phyloP scores from a whole-genome alignment of 2,113 vertebrate species.

The Mus musculus region GRCm39 chr9:93589001-93589500 shows the following conservation, averaged over 20 bases:
- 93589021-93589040: neutral
- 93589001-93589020: neutral
- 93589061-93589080: neutral
- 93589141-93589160: neutral
- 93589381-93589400: neutral
- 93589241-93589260: neutral
- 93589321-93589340: neutral
- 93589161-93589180: neutral
- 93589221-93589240: neutral
- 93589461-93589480: neutral
- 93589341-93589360: neutral
- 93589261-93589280: too few species aligned
- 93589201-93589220: neutral
- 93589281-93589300: neutral
- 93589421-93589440: neutral
- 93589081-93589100: neutral
- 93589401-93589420: neutral
- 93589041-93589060: neutral
- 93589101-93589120: neutral
- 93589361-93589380: neutral
- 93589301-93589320: neutral
- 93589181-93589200: neutral
- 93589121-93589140: neutral
- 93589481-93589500: neutral
- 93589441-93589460: conserved; percentile 1